These are phyloP conservation scores for Hyles lineata DNA, from an alignment of 2,888 invertebrate genomes.

Conservation along the genomic window DNA sequence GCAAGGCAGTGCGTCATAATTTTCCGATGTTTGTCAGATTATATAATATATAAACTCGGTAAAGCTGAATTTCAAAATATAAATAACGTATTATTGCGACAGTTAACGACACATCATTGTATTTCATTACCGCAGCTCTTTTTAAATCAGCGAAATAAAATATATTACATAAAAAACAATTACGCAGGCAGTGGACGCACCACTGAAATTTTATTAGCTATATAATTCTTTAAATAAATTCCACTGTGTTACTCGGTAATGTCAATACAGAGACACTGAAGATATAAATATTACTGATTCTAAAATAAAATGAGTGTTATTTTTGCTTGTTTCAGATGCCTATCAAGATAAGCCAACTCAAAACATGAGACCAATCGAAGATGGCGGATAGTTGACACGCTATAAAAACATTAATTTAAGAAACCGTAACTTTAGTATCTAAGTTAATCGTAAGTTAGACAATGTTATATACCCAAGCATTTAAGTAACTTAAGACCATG, in stretches of 20 bases:
- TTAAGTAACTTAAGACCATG: conserved; percentile 62
- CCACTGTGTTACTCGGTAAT: conserved; percentile 32
- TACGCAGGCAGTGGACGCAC: conserved; percentile 53
- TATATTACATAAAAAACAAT: conserved; percentile 47
- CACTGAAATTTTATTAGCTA: conserved; percentile 47
- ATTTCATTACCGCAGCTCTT: conserved; percentile 42
- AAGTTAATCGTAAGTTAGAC: conserved; percentile 69
- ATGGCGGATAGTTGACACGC: conserved; percentile 62
- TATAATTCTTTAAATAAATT: conserved; percentile 47
- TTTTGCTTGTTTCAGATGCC: conserved; percentile 66
- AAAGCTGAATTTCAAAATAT: conserved; percentile 49
- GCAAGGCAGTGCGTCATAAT: conserved; percentile 46
- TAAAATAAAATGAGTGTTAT: conserved; percentile 2
- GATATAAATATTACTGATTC: conserved; percentile 1
- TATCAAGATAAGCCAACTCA: conserved; percentile 57
- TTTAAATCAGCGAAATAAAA: conserved; percentile 48
- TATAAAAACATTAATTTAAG: conserved; percentile 68
- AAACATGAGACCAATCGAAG: conserved; percentile 67
- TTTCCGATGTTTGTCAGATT: conserved; percentile 48
- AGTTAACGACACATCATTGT: conserved; percentile 53
- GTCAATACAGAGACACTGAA: conserved; percentile 10
- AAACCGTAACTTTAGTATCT: conserved; percentile 79
- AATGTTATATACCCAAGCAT: conserved; percentile 74
- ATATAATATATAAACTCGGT: conserved; percentile 49
- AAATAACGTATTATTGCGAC: conserved; percentile 67